phyloP scores from a whole-genome alignment of 2,797 vertebrate species.

The Falco columbarius region DNA sequence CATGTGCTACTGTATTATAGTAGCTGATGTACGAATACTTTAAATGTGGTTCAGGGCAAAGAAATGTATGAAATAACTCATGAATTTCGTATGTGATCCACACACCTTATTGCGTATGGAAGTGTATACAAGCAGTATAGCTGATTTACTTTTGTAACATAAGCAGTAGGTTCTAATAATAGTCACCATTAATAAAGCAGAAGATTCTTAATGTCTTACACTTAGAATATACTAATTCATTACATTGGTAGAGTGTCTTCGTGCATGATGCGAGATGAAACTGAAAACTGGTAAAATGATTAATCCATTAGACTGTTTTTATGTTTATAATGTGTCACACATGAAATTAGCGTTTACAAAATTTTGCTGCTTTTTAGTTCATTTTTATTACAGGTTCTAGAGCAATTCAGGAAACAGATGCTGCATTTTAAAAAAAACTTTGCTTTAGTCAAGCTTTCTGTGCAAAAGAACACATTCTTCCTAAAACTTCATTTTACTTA shows the following conservation, averaged over 20 bases:
- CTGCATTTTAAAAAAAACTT: slow-evolving; percentile 49
- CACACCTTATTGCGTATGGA: background rate
- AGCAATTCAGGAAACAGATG: slow-evolving; percentile 42
- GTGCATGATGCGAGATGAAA: background rate
- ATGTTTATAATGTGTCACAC: background rate
- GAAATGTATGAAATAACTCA: background rate
- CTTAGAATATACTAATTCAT: background rate
- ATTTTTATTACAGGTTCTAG: slow-evolving; percentile 23
- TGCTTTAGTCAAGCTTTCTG: slow-evolving; percentile 38
- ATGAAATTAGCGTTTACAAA: background rate
- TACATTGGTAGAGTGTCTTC: background rate
- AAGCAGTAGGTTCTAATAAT: background rate
- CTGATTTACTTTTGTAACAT: background rate
- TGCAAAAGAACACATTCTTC: slow-evolving; percentile 53
- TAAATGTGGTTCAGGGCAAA: background rate
- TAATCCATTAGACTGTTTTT: background rate
- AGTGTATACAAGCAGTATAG: background rate
- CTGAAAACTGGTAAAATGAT: background rate
- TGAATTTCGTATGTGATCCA: background rate
- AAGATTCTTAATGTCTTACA: background rate
- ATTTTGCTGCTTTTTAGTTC: background rate
- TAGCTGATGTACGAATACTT: background rate
- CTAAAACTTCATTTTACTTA: slow-evolving; percentile 72
- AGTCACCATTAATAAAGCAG: background rate
- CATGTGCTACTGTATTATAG: background rate